A percentile compares a stretch with the other conserved stretches of the same genome.
Conservation (phyloP, 2,113 vertebrate genomes). For the Climacteris rufus region DNA sequence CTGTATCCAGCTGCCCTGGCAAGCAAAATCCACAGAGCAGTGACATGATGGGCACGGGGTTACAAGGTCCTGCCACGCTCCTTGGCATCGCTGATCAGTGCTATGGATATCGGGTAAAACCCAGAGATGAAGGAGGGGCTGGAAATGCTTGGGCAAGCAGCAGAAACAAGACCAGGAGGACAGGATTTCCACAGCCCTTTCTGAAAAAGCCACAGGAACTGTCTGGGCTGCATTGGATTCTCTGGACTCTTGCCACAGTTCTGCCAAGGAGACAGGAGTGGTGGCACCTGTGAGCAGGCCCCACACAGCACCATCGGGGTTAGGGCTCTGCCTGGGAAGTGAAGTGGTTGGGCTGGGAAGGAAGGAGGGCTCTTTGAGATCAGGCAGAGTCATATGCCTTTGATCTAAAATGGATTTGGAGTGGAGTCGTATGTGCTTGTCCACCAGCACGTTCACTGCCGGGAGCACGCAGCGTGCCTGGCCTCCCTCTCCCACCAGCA, state of each 20-base stretch:
- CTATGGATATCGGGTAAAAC: neutral
- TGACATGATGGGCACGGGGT: neutral
- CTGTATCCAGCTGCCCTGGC: neutral
- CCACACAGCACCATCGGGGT: neutral
- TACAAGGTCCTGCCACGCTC: accelerated
- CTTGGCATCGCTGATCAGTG: accelerated
- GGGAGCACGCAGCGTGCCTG: neutral
- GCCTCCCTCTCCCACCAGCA: neutral
- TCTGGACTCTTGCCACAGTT: accelerated
- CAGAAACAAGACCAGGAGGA: neutral
- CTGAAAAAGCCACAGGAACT: neutral
- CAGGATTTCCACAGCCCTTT: neutral
- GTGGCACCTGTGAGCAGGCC: neutral
- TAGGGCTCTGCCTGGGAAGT: neutral
- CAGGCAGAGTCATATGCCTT: neutral
- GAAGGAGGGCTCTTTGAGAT: neutral
- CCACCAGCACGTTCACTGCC: accelerated
- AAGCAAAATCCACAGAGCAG: neutral
- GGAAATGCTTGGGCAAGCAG: neutral
- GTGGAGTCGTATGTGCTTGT: neutral
- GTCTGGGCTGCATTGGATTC: accelerated
- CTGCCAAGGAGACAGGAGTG: accelerated
- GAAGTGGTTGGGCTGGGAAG: neutral
- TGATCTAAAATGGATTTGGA: neutral
- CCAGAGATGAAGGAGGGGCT: neutral